Conservation (phyloP, 2,888 invertebrate genomes). For the Lepidonotus clava region DNA sequence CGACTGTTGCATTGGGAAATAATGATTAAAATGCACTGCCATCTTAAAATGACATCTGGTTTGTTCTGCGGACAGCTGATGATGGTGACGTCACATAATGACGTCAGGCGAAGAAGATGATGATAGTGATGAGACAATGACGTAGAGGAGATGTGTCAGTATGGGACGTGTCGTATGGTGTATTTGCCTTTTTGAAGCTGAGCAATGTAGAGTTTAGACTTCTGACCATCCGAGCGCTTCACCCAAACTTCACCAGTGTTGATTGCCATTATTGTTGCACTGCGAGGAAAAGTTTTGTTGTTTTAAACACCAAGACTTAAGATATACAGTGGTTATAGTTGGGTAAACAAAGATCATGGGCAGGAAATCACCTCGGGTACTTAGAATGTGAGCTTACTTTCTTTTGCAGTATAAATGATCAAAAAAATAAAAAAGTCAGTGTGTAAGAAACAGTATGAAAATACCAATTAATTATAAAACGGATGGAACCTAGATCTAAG, state of each 20-base stretch:
- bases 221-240: constrained; percentile 65
- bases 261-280: constrained; percentile 65
- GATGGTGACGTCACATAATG: not conserved
- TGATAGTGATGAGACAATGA: not conserved
- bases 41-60: not conserved
- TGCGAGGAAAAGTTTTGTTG: no score
- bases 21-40: not conserved
- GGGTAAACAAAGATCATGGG: no score
- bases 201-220: constrained; percentile 66
- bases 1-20: not conserved
- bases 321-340: no score
- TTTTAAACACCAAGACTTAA: no score
- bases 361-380: no score
- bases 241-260: constrained; percentile 66
- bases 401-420: no score
- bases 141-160: constrained; percentile 54
- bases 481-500: no score
- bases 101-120: not conserved
- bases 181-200: constrained; percentile 67
- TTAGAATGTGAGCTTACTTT: no score
- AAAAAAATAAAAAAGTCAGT: no score
- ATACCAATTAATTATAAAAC: no score
- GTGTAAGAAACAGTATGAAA: no score
- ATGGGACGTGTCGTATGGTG: constrained; percentile 63
- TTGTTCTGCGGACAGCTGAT: not conserved